A percentile compares a stretch with the other conserved stretches of the same genome.
phyloP scores from a whole-genome alignment of 2,888 invertebrate species.

The Agelastica alni region DNA sequence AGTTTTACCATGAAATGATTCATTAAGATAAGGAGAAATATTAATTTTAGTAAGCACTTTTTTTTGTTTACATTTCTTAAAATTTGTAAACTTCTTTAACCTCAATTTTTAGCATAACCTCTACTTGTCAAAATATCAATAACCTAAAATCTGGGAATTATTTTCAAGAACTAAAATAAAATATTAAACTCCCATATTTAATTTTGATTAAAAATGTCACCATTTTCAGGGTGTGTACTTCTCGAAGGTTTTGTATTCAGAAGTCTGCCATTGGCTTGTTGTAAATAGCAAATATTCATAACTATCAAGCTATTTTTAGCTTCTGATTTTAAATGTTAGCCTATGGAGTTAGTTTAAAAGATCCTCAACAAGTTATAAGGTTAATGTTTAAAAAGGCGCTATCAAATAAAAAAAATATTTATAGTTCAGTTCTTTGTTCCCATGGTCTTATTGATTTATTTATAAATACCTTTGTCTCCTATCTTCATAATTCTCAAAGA shows the following conservation, averaged over 20 bases:
- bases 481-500: too few species aligned
- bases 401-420: neutral
- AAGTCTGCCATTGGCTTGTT: neutral
- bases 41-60: slow-evolving; percentile 5
- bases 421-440: neutral
- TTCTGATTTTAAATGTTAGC: neutral
- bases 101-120: slow-evolving; percentile 57
- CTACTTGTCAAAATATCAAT: slow-evolving; percentile 54
- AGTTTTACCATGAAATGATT: slow-evolving; percentile 22
- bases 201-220: too few species aligned
- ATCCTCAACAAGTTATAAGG: neutral
- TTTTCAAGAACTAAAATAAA: too few species aligned
- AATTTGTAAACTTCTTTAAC: slow-evolving; percentile 53
- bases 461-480: neutral
- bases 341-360: neutral
- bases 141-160: slow-evolving; percentile 47
- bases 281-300: slow-evolving; percentile 11
- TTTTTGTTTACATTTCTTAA: slow-evolving; percentile 56
- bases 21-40: slow-evolving; percentile 12
- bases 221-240: slow-evolving; percentile 21
- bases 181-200: too few species aligned
- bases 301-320: slow-evolving; percentile 12
- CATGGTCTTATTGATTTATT: slow-evolving; percentile 2
- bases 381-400: neutral
- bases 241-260: neutral